Evolutionary conservation across 2,113 vertebrate species (phyloP).

Genomic region (Aleadryas rufinucha): DNA sequence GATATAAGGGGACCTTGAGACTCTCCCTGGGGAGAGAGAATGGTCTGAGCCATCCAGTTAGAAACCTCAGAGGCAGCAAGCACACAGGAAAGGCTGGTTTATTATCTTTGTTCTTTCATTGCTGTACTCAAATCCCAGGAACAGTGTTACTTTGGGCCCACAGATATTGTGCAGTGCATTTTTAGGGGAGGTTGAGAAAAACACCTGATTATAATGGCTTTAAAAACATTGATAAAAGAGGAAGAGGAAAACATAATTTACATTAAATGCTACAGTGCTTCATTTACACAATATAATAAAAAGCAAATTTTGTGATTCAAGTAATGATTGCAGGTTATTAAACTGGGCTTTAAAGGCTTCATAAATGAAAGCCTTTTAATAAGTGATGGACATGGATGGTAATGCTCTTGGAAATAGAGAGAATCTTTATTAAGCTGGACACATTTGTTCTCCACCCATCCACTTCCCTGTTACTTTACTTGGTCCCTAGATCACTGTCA

Average conservation of each 20-base stretch:
- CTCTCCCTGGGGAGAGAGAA: neutral
- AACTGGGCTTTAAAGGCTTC: constrained; percentile 42
- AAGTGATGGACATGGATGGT: constrained; percentile 39
- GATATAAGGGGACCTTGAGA: neutral
- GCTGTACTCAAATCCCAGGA: neutral
- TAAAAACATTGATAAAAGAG: constrained; percentile 10
- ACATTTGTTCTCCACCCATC: neutral
- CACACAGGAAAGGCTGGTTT: neutral
- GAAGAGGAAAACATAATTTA: constrained; percentile 12
- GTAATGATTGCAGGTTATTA: constrained; percentile 55
- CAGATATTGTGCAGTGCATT: neutral
- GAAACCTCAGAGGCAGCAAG: neutral
- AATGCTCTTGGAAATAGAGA: constrained; percentile 9
- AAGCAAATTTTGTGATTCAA: constrained; percentile 48
- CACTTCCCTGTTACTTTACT: neutral
- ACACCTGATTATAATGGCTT: neutral
- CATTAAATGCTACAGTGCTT: constrained; percentile 19
- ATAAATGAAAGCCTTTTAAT: constrained; percentile 58
- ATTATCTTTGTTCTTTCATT: neutral
- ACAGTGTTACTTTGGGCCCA: neutral
- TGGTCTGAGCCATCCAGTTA: neutral
- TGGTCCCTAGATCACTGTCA: neutral
- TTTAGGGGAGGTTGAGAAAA: neutral
- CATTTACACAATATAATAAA: constrained; percentile 45
- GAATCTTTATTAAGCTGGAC: constrained; percentile 33